These are phyloP conservation scores for Phlogophora meticulosa DNA, from an alignment of 2,888 invertebrate genomes.

Conservation along the genomic window DNA sequence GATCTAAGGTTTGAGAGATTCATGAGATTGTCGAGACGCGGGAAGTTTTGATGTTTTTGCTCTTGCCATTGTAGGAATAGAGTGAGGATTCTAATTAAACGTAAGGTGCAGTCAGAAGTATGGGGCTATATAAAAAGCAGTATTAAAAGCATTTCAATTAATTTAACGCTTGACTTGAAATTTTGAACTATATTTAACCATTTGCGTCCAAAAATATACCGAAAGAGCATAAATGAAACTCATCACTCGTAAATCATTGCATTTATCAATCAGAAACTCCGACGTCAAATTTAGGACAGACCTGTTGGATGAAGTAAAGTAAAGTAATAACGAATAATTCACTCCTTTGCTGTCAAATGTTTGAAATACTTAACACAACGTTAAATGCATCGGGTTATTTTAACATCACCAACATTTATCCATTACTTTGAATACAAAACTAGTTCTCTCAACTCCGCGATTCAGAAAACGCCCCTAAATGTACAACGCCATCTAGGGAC, in stretches of 20 bases:
- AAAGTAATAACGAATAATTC: too few relatives aligned
- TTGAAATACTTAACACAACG: too few relatives aligned
- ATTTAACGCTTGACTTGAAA: neutral
- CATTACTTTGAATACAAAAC: too few relatives aligned
- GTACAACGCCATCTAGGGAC: too few relatives aligned
- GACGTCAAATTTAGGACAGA: too few relatives aligned
- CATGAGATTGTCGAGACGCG: slow-evolving; percentile 22
- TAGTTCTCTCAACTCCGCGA: too few relatives aligned
- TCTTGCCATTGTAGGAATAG: slow-evolving; percentile 55
- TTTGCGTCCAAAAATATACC: neutral
- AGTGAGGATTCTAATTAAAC: slow-evolving; percentile 44
- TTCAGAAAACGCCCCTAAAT: too few relatives aligned
- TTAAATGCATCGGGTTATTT: too few relatives aligned
- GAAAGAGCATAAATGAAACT: neutral
- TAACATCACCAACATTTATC: too few relatives aligned
- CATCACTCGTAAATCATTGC: neutral
- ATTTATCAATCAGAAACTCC: neutral
- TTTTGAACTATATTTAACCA: neutral
- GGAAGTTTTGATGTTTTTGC: slow-evolving; percentile 41
- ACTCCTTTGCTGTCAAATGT: too few relatives aligned
- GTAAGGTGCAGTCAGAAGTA: slow-evolving; percentile 40
- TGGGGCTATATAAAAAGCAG: neutral
- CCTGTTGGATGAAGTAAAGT: too few relatives aligned
- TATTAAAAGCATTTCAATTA: slow-evolving; percentile 27
- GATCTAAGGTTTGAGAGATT: slow-evolving; percentile 35